A percentile compares a stretch with the other conserved stretches of the same genome.
These are phyloP conservation scores for Anastrepha ludens DNA, from an alignment of 1,140 invertebrate genomes.

Conservation along the genomic window DNA sequence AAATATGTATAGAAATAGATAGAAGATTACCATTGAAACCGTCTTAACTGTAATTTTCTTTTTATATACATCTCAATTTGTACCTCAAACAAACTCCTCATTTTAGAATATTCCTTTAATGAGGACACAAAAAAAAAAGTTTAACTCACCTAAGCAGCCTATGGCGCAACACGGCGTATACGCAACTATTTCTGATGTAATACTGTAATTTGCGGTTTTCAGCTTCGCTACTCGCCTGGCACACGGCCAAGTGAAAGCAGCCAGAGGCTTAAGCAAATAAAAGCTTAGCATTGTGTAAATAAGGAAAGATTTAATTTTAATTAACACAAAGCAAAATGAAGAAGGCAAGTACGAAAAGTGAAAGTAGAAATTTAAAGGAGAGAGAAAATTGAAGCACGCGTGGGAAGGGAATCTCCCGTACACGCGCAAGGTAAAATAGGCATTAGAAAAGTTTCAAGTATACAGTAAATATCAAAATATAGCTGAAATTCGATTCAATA, in stretches of 20 bases:
- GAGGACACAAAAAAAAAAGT: not conserved
- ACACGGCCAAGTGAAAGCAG: not conserved
- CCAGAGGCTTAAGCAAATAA: conserved; percentile 7
- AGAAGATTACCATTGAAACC: no score
- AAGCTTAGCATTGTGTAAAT: conserved; percentile 23
- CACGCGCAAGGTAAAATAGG: no score
- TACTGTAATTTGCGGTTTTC: not conserved
- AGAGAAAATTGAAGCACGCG: not conserved
- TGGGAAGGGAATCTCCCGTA: not conserved
- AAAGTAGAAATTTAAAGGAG: not conserved
- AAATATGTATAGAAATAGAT: no score
- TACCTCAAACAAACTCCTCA: no score
- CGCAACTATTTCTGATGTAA: not conserved
- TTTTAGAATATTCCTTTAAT: not conserved
- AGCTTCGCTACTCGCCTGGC: not conserved
- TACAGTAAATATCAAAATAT: no score
- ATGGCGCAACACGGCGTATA: not conserved
- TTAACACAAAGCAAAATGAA: conserved; percentile 26
- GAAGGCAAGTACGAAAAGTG: not conserved
- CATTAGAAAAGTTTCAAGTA: no score
- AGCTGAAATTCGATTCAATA: no score
- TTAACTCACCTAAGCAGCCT: not conserved
- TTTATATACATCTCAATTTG: no score
- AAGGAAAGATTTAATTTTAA: conserved; percentile 33
- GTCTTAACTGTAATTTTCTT: no score